Evolutionary conservation across 2,113 vertebrate species (phyloP), one percentile per base, ranked within the genome.

Genomic region (Riparia riparia): DNA sequence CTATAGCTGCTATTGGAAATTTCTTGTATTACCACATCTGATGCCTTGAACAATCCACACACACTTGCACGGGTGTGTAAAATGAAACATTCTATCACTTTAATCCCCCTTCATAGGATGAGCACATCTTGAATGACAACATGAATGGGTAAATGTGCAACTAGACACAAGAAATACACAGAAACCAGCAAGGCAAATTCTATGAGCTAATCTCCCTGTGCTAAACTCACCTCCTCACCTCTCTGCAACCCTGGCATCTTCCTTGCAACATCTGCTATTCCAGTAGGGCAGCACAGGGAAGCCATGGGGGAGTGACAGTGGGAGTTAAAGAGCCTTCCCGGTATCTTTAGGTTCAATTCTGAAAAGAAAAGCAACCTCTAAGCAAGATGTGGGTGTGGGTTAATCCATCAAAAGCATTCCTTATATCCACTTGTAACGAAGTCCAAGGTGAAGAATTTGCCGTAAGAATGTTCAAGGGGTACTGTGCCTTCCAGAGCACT

Each of bases 181-280:
- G 26, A 93, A 92, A 65, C 3, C 29, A 92, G 12, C 29, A 26
- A 57, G 10, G 3, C 25, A 54, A 81, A 53, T 68, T 87, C 49
- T 29, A 3, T 21, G 44, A 79, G 45, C 21, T 65, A 79, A 17
- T 6, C 9, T 83, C n/a, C 9, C 37, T 37, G 12, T 14, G n/a
- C 41, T 50, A 45, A 73, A 72, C 0, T 0, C 19, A 70, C 17
- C 4, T 39, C 42, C 0, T 0, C 19, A 70, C 17, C 4, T 39
- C 42, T 66, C 39, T 50, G 17, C 69, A 87, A 47, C 7, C 34
- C 32, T 57, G 31, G n/a, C 32, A 90, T 45, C 26, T 21, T 53
- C 66, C 66, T 41, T 90, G 70, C 25, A 82, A 68, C 45, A 57
- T 34, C 50, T 53, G 28, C 44, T 61, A 1, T 53, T 45, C 41